Evolutionary conservation across 2,113 vertebrate species (phyloP).

Genomic region (Tragulus kanchil): DNA sequence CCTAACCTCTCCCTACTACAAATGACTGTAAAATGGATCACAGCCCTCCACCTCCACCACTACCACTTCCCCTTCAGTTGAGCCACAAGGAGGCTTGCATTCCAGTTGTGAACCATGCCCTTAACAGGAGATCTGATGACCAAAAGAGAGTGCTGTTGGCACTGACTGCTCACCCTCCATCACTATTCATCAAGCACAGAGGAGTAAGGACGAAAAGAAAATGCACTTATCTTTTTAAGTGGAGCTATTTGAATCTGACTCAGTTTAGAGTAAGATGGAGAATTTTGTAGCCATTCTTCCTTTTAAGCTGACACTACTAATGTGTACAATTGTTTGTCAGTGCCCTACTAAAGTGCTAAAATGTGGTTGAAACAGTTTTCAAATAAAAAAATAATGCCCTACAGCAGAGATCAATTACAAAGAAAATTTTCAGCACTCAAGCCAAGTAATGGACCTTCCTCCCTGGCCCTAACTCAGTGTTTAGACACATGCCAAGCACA

Average conservation of each 20-base stretch:
- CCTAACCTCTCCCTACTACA: not conserved
- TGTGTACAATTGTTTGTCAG: not conserved
- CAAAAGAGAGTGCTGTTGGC: not conserved
- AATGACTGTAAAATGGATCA: not conserved
- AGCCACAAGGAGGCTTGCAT: not conserved
- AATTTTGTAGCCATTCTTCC: not conserved
- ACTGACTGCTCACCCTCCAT: not conserved
- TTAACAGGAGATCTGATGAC: not conserved
- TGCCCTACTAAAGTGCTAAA: not conserved
- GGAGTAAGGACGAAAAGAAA: not conserved
- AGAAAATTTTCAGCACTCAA: conserved; percentile 10
- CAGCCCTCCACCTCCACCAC: not conserved
- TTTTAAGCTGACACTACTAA: not conserved
- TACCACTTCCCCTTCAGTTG: not conserved
- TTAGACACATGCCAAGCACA: conserved; percentile 50
- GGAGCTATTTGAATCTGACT: not conserved
- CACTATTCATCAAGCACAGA: not conserved
- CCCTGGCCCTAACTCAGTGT: not conserved
- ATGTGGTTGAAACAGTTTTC: conserved; percentile 30
- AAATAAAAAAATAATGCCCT: conserved; percentile 25
- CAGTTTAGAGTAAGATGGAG: not conserved
- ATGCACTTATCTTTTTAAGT: conserved; percentile 6
- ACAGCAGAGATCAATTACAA: conserved; percentile 56
- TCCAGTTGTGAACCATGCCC: not conserved
- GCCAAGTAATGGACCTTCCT: conserved; percentile 25